Evolutionary conservation across 2,888 invertebrate species (phyloP).

Genomic region (Hyposoter didymator): DNA sequence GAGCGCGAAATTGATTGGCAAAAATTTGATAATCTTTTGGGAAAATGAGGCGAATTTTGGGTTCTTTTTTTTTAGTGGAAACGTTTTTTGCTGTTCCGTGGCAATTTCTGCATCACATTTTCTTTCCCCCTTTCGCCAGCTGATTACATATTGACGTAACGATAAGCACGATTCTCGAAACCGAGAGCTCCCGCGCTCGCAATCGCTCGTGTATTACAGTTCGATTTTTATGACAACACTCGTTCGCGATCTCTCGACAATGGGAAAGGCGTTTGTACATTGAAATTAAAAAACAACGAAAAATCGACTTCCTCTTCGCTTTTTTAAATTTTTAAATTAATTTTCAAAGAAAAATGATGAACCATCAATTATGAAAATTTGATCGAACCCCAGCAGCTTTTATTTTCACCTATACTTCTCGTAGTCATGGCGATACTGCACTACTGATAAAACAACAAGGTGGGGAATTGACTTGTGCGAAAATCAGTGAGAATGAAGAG

Average conservation of each 20-base stretch:
- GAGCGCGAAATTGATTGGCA: not conserved
- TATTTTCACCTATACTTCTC: slow-evolving; percentile 74
- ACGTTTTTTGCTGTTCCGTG: not conserved
- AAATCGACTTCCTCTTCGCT: not conserved
- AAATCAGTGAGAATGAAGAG: slow-evolving; percentile 63
- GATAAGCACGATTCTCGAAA: slow-evolving; percentile 73
- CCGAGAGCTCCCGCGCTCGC: slow-evolving; percentile 1
- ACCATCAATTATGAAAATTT: slow-evolving; percentile 3
- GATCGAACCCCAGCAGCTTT: slow-evolving; percentile 14
- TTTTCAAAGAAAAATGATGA: not conserved
- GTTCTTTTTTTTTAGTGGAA: not conserved
- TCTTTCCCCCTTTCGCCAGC: slow-evolving; percentile 75
- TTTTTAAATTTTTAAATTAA: slow-evolving; percentile 1
- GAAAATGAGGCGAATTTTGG: not conserved
- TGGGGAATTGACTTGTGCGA: slow-evolving; percentile 77
- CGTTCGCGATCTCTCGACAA: not conserved
- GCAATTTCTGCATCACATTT: slow-evolving; percentile 42
- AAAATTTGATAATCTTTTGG: not conserved
- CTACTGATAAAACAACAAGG: slow-evolving; percentile 83
- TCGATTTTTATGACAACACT: slow-evolving; percentile 3
- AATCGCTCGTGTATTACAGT: slow-evolving; percentile 9
- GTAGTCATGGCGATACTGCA: slow-evolving; percentile 83
- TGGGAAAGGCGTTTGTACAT: not conserved
- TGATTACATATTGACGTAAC: slow-evolving; percentile 81
- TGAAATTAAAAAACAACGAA: not conserved